Evolutionary conservation across 2,113 vertebrate genomes (phyloP).

Genomic region (Caranx melampygus): DNA sequence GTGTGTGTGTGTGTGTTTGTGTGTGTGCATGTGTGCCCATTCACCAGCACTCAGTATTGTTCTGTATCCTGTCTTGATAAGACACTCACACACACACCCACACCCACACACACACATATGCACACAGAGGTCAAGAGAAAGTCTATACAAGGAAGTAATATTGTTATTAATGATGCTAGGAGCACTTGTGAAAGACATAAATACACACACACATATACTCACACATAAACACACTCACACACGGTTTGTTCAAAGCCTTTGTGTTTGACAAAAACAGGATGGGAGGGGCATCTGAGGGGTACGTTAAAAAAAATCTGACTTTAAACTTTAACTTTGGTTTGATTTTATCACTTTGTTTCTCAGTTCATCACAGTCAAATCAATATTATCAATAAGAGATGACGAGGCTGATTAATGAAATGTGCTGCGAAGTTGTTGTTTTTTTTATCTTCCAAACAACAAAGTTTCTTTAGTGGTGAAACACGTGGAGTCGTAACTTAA

Average conservation of each 20-base stretch:
- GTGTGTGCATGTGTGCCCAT: background rate
- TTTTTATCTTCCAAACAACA: no score
- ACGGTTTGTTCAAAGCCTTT: slow-evolving; percentile 10
- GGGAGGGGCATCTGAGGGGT: slow-evolving; percentile 33
- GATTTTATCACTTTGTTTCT: background rate
- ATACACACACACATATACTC: slow-evolving; percentile 11
- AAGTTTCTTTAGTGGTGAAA: no score
- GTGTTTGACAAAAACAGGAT: slow-evolving; percentile 67
- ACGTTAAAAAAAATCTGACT: background rate
- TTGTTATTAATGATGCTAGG: slow-evolving; percentile 75
- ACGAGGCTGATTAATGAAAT: no score
- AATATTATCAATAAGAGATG: no score
- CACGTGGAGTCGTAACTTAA: no score
- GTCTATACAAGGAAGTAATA: slow-evolving; percentile 79
- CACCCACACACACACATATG: slow-evolving; percentile 41
- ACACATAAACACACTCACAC: slow-evolving; percentile 28
- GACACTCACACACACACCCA: slow-evolving; percentile 14
- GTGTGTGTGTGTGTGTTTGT: slow-evolving; percentile 45
- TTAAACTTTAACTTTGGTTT: background rate
- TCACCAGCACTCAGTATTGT: no score
- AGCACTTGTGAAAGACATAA: slow-evolving; percentile 61
- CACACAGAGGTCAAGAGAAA: slow-evolving; percentile 64
- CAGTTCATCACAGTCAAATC: no score
- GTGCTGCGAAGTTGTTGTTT: no score
- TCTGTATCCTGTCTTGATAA: no score